Percentiles rank a stretch among this genome's conserved stretches.
Evolutionary conservation across 2,113 vertebrate species (phyloP).

Genomic region (Pomatorhinus ruficollis): DNA sequence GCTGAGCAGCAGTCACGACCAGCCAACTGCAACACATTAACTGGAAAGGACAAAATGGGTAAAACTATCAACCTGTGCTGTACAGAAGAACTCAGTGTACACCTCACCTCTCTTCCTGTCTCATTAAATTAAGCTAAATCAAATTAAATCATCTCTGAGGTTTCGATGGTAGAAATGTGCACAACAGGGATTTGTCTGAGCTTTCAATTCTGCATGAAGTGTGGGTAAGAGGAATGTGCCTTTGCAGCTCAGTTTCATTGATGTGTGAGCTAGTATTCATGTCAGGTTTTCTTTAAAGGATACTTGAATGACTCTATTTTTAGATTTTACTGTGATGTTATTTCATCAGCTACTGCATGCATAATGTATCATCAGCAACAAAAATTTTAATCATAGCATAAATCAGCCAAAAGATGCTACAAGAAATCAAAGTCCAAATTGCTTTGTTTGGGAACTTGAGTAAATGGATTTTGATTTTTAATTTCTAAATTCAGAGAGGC

Average conservation of each 20-base stretch:
- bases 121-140: conserved; percentile 35
- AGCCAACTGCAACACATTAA: not conserved
- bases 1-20: not conserved
- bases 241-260: conserved; percentile 26
- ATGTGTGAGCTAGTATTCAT: conserved; percentile 20
- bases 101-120: not conserved
- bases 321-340: conserved; percentile 58
- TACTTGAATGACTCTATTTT: conserved; percentile 61
- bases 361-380: conserved; percentile 56
- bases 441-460: not conserved
- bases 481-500: not conserved
- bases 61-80: not conserved
- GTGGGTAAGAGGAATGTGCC: not conserved
- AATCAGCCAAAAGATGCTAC: conserved; percentile 22
- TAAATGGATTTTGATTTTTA: conserved; percentile 22
- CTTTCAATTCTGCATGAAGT: conserved; percentile 4
- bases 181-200: not conserved
- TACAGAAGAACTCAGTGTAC: not conserved
- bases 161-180: not conserved
- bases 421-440: conserved; percentile 46
- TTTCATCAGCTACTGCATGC: conserved; percentile 54
- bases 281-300: conserved; percentile 56
- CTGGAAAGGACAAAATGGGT: not conserved
- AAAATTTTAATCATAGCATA: conserved; percentile 24
- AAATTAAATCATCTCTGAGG: not conserved